Percentiles rank a stretch among this genome's conserved stretches.
Evolutionary conservation across 2,888 invertebrate species (phyloP).

Genomic region (Lomographa bimaculata): DNA sequence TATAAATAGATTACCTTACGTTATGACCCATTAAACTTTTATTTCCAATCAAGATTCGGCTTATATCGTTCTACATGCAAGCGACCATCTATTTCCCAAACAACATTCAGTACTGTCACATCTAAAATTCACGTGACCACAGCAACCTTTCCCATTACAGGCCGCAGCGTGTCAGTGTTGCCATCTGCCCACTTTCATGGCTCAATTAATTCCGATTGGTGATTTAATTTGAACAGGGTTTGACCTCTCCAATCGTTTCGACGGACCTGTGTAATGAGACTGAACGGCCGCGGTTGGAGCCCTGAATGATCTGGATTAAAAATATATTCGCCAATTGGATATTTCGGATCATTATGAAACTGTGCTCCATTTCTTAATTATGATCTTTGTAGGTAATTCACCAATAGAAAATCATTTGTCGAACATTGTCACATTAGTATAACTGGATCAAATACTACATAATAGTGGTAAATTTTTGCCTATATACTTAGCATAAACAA

Average conservation of each 20-base stretch:
- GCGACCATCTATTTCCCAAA: slow-evolving; percentile 5
- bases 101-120: slow-evolving; percentile 16
- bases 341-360: too few relatives aligned
- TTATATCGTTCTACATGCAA: too few relatives aligned
- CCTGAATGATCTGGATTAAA: slow-evolving; percentile 41
- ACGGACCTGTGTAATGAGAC: slow-evolving; percentile 49
- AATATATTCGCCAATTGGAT: slow-evolving; percentile 29
- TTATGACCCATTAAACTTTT: too few relatives aligned
- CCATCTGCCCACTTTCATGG: slow-evolving; percentile 46
- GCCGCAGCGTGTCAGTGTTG: slow-evolving; percentile 36
- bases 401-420: too few relatives aligned
- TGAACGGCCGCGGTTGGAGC: slow-evolving; percentile 36
- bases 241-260: slow-evolving; percentile 46
- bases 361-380: too few relatives aligned
- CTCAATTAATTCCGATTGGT: slow-evolving; percentile 60
- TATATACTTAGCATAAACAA: too few relatives aligned
- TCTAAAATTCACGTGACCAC: slow-evolving; percentile 30
- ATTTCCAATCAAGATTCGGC: too few relatives aligned
- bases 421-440: too few relatives aligned
- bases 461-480: too few relatives aligned
- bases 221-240: slow-evolving; percentile 58
- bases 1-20: too few relatives aligned
- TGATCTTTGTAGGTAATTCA: too few relatives aligned
- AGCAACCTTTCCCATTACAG: slow-evolving; percentile 37
- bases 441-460: too few relatives aligned